Evolutionary conservation across 1,140 invertebrate genomes (phyloP).

Genomic region (Leptopilina clavipes): DNA sequence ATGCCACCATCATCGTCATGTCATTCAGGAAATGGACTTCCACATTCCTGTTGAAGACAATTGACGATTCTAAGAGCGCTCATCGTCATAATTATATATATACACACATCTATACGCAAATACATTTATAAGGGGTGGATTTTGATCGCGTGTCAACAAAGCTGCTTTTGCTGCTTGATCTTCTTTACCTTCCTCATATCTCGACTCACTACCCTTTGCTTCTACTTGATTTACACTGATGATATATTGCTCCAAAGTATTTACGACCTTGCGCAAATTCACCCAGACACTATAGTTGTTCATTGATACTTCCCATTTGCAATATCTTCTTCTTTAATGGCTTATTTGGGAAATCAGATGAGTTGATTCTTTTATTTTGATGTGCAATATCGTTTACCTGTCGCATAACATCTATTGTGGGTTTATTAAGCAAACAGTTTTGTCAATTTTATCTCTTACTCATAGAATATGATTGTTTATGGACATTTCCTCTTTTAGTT

Average conservation of each 20-base stretch:
- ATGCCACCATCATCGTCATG: conserved; percentile 6
- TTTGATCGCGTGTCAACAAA: conserved; percentile 24
- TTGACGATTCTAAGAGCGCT: conserved; percentile 3
- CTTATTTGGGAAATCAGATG: too few species aligned
- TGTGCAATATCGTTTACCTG: too few species aligned
- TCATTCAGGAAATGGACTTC: conserved; percentile 25
- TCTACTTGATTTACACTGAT: conserved; percentile 11
- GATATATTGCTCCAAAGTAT: too few species aligned
- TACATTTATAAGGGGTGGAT: neutral
- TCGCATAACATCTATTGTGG: too few species aligned
- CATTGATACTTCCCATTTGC: conserved; percentile 12
- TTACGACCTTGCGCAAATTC: conserved; percentile 38
- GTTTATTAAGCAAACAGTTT: too few species aligned
- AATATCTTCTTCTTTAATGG: too few species aligned
- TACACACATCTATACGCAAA: neutral
- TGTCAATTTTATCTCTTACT: too few species aligned
- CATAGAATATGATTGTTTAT: too few species aligned
- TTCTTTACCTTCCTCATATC: neutral
- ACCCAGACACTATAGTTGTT: neutral
- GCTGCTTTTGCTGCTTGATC: conserved; percentile 21
- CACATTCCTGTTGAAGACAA: neutral
- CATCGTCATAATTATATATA: neutral
- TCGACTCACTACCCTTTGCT: neutral
- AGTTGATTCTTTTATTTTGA: too few species aligned
- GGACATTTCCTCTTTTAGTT: too few species aligned